phyloP scores from a whole-genome alignment of 2,888 invertebrate species.

The Pachymerium ferrugineum region DNA sequence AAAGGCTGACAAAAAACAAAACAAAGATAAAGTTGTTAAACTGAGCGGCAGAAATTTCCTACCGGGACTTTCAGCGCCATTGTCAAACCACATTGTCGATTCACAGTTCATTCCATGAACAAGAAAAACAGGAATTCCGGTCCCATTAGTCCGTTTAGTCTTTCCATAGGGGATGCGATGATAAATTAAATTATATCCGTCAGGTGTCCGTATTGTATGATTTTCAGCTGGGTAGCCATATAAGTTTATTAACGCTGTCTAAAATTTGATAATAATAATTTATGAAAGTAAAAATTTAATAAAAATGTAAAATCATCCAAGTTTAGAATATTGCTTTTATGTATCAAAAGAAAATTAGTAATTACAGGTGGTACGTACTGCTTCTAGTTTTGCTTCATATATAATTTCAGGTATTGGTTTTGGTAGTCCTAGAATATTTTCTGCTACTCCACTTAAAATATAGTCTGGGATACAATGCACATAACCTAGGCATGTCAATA shows the following conservation, averaged over 20 bases:
- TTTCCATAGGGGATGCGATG: background rate
- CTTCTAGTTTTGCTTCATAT: background rate
- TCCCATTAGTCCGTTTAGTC: background rate
- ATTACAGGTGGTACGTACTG: background rate
- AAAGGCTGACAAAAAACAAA: background rate
- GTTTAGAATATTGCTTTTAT: background rate
- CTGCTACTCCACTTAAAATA: background rate
- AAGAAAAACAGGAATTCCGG: background rate
- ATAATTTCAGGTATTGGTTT: background rate
- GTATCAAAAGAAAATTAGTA: background rate
- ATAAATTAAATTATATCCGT: background rate
- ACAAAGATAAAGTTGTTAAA: background rate
- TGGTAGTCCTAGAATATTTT: background rate
- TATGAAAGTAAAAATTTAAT: too few species aligned
- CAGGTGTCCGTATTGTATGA: background rate
- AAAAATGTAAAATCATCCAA: too few species aligned
- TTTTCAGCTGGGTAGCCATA: background rate
- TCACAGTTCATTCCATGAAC: slow-evolving; percentile 1
- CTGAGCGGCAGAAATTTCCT: background rate
- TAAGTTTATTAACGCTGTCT: background rate
- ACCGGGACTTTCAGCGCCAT: background rate
- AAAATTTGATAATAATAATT: background rate
- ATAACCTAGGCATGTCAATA: too few species aligned
- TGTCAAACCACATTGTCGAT: background rate
- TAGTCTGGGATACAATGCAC: background rate